Conservation (phyloP, 2,797 vertebrate species). For the Nasua narica region DNA sequence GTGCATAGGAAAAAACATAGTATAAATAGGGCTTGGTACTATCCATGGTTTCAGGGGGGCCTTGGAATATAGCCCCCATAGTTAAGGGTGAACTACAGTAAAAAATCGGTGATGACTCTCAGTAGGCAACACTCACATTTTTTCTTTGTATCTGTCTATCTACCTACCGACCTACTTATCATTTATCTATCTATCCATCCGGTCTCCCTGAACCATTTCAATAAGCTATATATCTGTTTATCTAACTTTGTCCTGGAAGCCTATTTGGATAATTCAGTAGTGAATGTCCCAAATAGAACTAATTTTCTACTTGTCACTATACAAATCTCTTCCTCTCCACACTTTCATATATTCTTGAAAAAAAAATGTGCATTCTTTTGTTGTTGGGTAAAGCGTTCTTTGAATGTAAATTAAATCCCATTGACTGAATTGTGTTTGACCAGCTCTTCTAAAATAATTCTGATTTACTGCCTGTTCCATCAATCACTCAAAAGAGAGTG, state of each 20-base stretch:
- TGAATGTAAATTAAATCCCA: too few species aligned
- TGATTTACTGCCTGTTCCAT: too few species aligned
- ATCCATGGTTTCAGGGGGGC: background rate
- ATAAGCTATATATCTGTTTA: background rate
- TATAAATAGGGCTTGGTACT: background rate
- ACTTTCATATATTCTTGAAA: background rate
- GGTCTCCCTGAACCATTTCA: too few species aligned
- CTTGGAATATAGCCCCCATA: background rate
- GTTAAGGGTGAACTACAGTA: background rate
- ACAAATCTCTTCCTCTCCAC: background rate
- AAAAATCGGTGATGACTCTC: background rate
- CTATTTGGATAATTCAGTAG: background rate
- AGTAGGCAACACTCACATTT: background rate
- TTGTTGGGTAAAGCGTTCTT: background rate
- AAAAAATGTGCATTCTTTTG: background rate
- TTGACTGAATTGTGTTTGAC: too few species aligned
- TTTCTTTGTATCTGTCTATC: background rate
- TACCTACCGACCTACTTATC: background rate
- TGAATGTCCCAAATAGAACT: background rate
- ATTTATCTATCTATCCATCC: background rate
- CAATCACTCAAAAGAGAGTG: too few species aligned
- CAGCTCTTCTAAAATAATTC: too few species aligned
- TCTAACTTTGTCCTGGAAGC: background rate
- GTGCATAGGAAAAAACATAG: background rate
- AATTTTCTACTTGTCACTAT: background rate